A percentile compares a stretch with the other conserved stretches of the same genome.
Evolutionary conservation across 2,113 vertebrate genomes (phyloP).

Genomic region (Brachyhypopomus occidentalis): DNA sequence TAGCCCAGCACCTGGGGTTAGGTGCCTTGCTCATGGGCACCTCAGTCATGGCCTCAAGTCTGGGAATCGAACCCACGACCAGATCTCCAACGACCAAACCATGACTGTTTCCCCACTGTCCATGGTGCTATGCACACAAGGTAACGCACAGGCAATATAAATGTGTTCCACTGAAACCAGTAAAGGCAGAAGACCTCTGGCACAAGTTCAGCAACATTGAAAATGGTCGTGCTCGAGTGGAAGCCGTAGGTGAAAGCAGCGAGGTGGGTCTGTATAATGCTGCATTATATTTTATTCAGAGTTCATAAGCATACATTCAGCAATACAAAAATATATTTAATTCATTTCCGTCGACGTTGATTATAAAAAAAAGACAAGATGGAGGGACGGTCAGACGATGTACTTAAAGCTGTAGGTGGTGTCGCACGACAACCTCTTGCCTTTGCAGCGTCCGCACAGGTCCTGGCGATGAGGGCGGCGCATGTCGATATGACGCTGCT

Average conservation of each 20-base stretch:
- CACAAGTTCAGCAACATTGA: no score
- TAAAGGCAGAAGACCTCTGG: no score
- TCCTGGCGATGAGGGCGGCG: constrained; percentile 90
- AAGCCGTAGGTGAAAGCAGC: background rate
- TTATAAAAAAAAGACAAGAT: constrained; percentile 27
- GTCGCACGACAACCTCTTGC: constrained; percentile 88
- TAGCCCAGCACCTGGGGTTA: no score
- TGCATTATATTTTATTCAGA: constrained; percentile 59
- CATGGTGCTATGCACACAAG: no score
- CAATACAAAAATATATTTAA: constrained; percentile 57
- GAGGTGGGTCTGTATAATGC: constrained; percentile 12
- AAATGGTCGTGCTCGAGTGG: background rate
- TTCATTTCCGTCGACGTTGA: background rate
- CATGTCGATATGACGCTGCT: constrained; percentile 88
- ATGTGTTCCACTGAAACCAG: no score
- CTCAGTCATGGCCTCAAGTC: no score
- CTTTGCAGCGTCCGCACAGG: constrained; percentile 90
- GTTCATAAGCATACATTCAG: constrained; percentile 43
- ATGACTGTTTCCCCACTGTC: no score
- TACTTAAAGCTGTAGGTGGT: constrained; percentile 92
- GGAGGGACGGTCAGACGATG: constrained; percentile 74
- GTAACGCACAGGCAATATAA: no score
- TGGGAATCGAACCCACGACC: no score
- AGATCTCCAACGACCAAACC: no score
- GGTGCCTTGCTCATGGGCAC: no score